phyloP scores from a whole-genome alignment of 2,888 invertebrate species.

The Strigamia maritima region DNA sequence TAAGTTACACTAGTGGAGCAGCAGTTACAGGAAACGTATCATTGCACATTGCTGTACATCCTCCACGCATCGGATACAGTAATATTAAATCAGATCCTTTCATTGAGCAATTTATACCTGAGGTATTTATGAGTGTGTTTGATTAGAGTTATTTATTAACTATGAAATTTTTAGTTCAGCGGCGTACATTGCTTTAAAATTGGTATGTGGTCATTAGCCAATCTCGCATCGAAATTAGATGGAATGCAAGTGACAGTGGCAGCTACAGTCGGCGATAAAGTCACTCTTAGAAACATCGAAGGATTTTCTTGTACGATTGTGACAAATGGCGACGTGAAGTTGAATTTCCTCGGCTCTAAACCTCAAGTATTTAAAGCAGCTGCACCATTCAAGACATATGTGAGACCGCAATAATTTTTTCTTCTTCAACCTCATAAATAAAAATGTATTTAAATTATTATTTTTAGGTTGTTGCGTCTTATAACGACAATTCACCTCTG shows the following conservation, averaged over 20 bases:
- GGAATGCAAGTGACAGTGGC: constrained; percentile 78
- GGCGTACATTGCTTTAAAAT: constrained; percentile 84
- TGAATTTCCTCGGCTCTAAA: constrained; percentile 81
- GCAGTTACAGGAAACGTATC: constrained; percentile 85
- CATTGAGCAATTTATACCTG: constrained; percentile 39
- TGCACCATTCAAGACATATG: constrained; percentile 83
- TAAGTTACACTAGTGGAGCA: constrained; percentile 79
- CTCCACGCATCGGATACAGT: constrained; percentile 56
- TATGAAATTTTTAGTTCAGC: constrained; percentile 64
- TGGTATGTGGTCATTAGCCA: constrained; percentile 73
- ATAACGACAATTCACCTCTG: constrained; percentile 83
- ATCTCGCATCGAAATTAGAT: constrained; percentile 64
- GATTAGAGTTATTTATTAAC: neutral
- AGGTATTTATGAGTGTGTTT: constrained; percentile 4
- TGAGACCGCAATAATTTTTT: constrained; percentile 54
- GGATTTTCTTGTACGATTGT: constrained; percentile 84
- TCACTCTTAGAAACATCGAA: constrained; percentile 76
- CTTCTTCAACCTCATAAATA: neutral
- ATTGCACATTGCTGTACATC: constrained; percentile 71
- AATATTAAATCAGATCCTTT: constrained; percentile 31
- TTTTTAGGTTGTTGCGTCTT: constrained; percentile 75
- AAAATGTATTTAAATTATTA: neutral
- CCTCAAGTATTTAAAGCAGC: constrained; percentile 94
- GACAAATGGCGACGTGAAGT: constrained; percentile 77
- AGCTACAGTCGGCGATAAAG: constrained; percentile 82